Base-by-base conservation (phyloP, 2,888 invertebrate species). In the Hypsopygia costalis region DNA sequence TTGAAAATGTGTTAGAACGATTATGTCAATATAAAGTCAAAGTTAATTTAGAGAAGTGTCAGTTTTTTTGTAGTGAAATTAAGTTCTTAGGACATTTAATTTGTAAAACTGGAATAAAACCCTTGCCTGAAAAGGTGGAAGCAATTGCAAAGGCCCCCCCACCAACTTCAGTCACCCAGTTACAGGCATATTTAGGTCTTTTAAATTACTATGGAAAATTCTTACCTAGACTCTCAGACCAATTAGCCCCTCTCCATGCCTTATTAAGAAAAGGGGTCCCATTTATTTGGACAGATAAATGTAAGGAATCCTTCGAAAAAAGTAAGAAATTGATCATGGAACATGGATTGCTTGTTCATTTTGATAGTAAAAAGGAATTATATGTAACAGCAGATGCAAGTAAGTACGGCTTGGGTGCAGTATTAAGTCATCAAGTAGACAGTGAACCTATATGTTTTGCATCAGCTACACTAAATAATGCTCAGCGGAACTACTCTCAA, bases 401-500 rank as follows among this genome's bases (percentile, higher is more conserved):
- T 40, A 12, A 35, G 6, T 34, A 38, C 32, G 45, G 47, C 3
- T 27, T 50, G 7, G 47, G 49, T 1, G 43, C 49, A 28, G 43
- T 49, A 8, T 27, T 47, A 2, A 41, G 44, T 33, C 47, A 47
- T 35, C 11, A 34, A 33, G 40, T 47, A n/a, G 37, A 47, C 9
- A 21, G 33, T 3, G 33, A 43, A 33, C 44, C 44, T 9, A 28
- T 44, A 11, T 11, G 27, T 25, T 44, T 47, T 43, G 46, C 43
- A 12, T 46, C 35, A 11, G 34, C n/a, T 20, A 43, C 46, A 1
- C 36, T 49, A 36, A 46, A 37, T 41, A 35, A n/a, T 16, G 41
- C 43, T 9, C 40, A 48, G 33, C 36, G 34, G 33, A 40, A 39
- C 11, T 49, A 49, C 27, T 42, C 44, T 8, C 44, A 46, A 16